phyloP scores from a whole-genome alignment of 2,888 invertebrate species.

The Mythimna vitellina region DNA sequence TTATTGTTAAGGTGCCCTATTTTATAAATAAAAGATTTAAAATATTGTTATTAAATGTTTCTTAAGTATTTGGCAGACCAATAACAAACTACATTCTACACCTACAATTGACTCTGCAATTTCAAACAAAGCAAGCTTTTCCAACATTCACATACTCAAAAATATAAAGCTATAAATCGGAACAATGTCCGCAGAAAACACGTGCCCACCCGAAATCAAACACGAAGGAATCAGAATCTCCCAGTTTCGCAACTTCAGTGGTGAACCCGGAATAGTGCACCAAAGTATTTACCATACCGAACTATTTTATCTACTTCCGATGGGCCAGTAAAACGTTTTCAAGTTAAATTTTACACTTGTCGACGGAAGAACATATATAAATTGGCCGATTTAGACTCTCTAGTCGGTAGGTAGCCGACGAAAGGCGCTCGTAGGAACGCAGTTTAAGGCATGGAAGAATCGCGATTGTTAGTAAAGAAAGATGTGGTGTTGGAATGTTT shows the following conservation, averaged over 20 bases:
- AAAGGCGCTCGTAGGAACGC: conserved; percentile 63
- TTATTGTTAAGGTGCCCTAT: too few relatives aligned
- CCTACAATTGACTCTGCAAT: too few relatives aligned
- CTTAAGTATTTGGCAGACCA: too few relatives aligned
- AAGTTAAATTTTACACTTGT: conserved; percentile 79
- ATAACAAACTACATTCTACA: too few relatives aligned
- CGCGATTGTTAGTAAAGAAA: conserved; percentile 14
- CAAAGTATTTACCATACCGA: conserved; percentile 67
- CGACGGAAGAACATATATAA: conserved; percentile 77
- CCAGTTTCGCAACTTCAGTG: conserved; percentile 33
- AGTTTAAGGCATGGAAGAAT: conserved; percentile 35
- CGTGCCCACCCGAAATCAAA: conserved; percentile 36
- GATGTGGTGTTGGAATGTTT: neutral
- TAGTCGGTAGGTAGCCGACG: conserved; percentile 64
- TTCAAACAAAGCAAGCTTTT: conserved; percentile 2
- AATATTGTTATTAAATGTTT: too few relatives aligned
- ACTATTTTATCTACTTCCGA: conserved; percentile 74
- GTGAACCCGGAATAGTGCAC: conserved; percentile 34
- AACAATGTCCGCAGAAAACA: conserved; percentile 18
- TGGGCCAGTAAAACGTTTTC: conserved; percentile 78
- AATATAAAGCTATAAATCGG: conserved; percentile 9
- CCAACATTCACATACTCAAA: neutral
- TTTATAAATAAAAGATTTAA: too few relatives aligned
- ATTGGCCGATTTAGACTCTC: conserved; percentile 79
- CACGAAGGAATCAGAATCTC: conserved; percentile 25